These are phyloP conservation scores for Spinus olivaceus DNA, from an alignment of 2,797 vertebrate species.

Conservation along the genomic window DNA sequence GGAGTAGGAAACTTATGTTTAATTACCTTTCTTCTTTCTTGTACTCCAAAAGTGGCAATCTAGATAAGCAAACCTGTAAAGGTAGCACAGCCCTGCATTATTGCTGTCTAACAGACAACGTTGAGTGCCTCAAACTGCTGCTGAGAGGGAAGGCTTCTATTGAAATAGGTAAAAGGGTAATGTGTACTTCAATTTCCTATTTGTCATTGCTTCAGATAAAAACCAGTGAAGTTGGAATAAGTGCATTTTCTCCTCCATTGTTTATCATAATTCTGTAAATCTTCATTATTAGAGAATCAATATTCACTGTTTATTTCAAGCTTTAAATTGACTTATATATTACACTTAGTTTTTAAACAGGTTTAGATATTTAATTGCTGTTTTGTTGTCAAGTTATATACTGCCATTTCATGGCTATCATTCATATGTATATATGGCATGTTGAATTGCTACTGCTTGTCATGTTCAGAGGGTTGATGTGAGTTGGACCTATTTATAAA, in stretches of 20 bases:
- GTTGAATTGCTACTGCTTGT: neutral
- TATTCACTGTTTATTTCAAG: neutral
- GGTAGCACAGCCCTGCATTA: conserved; percentile 97
- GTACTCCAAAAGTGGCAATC: conserved; percentile 82
- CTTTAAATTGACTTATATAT: neutral
- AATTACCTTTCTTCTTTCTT: neutral
- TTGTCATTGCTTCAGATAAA: neutral
- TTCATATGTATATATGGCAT: neutral
- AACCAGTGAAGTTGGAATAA: neutral
- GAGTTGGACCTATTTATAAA: neutral
- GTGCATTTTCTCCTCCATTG: neutral
- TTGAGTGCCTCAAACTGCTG: conserved; percentile 96
- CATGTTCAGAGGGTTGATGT: neutral
- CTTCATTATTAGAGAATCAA: neutral
- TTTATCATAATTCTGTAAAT: neutral
- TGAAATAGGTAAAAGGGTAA: conserved; percentile 86
- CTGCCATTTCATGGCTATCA: neutral
- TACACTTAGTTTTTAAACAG: neutral
- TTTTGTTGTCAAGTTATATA: neutral
- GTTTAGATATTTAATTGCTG: neutral
- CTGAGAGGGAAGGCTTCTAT: conserved; percentile 96
- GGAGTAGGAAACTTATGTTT: neutral
- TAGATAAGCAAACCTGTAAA: conserved; percentile 94
- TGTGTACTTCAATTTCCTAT: neutral
- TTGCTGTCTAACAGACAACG: conserved; percentile 97